phyloP scores from a whole-genome alignment of 2,888 invertebrate species.

The Uloborus plumipes region DNA sequence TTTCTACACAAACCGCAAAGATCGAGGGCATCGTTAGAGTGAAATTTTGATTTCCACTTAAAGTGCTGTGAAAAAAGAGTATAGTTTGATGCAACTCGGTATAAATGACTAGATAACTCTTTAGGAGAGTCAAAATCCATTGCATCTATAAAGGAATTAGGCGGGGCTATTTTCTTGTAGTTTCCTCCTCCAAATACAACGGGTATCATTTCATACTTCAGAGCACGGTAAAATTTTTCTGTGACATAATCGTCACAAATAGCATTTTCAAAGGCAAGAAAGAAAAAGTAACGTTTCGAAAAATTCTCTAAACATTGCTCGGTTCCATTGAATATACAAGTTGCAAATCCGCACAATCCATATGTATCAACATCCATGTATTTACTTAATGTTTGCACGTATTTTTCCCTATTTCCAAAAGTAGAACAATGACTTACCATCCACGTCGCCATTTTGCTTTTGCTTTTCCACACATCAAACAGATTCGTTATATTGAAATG shows the following conservation, averaged over 20 bases:
- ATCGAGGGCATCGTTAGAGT: not conserved
- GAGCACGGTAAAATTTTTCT: constrained; percentile 64
- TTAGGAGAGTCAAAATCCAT: constrained; percentile 42
- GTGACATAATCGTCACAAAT: constrained; percentile 66
- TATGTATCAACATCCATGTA: constrained; percentile 65
- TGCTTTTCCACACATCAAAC: constrained; percentile 26
- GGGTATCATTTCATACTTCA: constrained; percentile 61
- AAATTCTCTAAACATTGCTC: constrained; percentile 43
- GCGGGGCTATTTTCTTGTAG: constrained; percentile 69
- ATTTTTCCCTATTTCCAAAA: constrained; percentile 61
- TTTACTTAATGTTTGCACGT: constrained; percentile 56
- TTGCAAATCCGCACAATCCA: constrained; percentile 65
- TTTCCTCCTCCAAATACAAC: constrained; percentile 66
- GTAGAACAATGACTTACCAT: constrained; percentile 67
- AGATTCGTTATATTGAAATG: not conserved
- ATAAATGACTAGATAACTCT: constrained; percentile 47
- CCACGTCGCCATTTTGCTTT: constrained; percentile 64
- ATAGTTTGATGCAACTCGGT: constrained; percentile 38
- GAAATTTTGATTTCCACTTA: constrained; percentile 68
- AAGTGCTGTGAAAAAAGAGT: constrained; percentile 46
- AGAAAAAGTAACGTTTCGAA: constrained; percentile 60
- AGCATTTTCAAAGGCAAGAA: constrained; percentile 65
- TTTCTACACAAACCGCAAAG: constrained; percentile 48
- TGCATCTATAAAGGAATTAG: constrained; percentile 70
- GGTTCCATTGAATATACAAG: constrained; percentile 46